A percentile compares a stretch with the other conserved stretches of the same genome.
These are phyloP conservation scores for Malthinus flaveolus DNA, from an alignment of 2,888 invertebrate species.

Conservation along the genomic window DNA sequence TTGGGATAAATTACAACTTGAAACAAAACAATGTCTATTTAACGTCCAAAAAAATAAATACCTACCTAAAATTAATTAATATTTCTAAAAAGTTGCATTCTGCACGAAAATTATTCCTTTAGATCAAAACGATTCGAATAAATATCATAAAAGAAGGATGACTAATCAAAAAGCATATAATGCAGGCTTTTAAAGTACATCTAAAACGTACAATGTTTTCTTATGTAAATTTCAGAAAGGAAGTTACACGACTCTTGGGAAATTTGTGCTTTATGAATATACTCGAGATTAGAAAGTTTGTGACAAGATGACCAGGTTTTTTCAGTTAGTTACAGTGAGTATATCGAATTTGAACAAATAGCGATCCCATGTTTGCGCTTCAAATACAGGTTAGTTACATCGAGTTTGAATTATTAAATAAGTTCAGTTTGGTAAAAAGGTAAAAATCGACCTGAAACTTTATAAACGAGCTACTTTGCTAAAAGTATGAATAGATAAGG, in stretches of 20 bases:
- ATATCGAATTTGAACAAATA: slow-evolving; percentile 34
- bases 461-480: slow-evolving; percentile 2
- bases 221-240: neutral
- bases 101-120: too few relatives aligned
- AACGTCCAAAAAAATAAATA: too few relatives aligned
- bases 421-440: too few relatives aligned
- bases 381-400: slow-evolving; percentile 34
- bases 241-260: slow-evolving; percentile 44
- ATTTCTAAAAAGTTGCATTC: too few relatives aligned
- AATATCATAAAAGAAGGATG: too few relatives aligned
- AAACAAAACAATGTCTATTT: too few relatives aligned
- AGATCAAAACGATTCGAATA: too few relatives aligned
- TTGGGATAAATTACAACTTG: too few relatives aligned
- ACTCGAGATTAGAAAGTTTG: slow-evolving; percentile 49
- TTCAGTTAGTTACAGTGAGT: slow-evolving; percentile 38
- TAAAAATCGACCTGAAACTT: neutral
- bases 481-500: slow-evolving; percentile 11
- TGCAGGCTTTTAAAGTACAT: too few relatives aligned
- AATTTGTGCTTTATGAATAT: slow-evolving; percentile 51
- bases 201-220: too few relatives aligned
- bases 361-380: slow-evolving; percentile 34
- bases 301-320: slow-evolving; percentile 43
- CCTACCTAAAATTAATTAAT: too few relatives aligned
- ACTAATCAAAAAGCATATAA: too few relatives aligned
- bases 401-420: slow-evolving; percentile 12